Percentiles rank a stretch among this genome's conserved stretches.
Evolutionary conservation across 2,113 vertebrate species (phyloP).

Genomic region (Porphyrio hochstetteri): DNA sequence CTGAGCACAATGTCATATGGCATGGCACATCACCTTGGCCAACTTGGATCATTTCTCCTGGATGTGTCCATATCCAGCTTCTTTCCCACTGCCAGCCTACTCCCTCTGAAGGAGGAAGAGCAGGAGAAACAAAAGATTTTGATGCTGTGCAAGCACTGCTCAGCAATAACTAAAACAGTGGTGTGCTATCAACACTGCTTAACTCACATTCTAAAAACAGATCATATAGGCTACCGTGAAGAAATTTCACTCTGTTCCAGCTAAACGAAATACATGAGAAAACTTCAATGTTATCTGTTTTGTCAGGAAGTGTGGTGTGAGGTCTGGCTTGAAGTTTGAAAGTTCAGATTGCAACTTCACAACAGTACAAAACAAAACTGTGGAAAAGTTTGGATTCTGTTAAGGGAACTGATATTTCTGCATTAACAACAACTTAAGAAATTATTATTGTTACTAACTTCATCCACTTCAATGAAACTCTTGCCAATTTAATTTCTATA

Average conservation of each 20-base stretch:
- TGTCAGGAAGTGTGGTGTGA: background rate
- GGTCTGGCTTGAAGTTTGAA: background rate
- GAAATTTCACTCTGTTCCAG: background rate
- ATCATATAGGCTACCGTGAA: background rate
- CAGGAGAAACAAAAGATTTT: background rate
- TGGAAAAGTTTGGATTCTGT: background rate
- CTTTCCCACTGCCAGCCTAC: background rate
- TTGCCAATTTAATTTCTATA: background rate
- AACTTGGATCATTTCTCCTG: background rate
- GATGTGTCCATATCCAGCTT: background rate
- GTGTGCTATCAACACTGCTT: background rate
- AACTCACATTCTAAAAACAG: background rate
- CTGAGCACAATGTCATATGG: background rate
- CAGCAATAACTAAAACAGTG: background rate
- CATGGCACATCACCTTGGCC: background rate
- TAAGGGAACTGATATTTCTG: background rate
- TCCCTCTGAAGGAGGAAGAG: background rate
- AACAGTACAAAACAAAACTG: background rate
- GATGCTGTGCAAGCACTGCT: background rate
- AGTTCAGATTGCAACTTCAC: background rate
- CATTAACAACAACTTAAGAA: background rate
- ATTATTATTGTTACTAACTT: background rate
- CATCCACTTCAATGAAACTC: background rate
- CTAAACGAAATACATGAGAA: background rate
- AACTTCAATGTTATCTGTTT: background rate